Base-by-base conservation (phyloP, 2,797 vertebrate species). In the Falco berigora region DNA sequence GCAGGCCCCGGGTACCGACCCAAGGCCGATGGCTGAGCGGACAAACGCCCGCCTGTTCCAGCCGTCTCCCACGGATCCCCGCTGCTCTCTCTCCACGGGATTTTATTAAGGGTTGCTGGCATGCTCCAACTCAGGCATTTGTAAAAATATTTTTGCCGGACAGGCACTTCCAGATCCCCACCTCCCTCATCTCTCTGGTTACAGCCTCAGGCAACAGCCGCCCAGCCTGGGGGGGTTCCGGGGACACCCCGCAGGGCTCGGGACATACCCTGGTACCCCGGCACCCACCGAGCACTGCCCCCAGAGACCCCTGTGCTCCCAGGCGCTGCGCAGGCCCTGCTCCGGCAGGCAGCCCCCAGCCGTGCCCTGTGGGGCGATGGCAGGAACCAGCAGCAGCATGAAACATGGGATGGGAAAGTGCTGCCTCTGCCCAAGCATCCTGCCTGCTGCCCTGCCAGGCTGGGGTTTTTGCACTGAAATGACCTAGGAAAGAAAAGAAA, bases 21-120 rank as follows among this genome's bases (percentile, higher is more conserved):
- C 40, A 6, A 12, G 9, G 38, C 38, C 66, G 56, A 0, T 0
- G 10, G 42, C 59, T 34, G 14, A 17, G 27, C 5, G 22, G 24
- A 55, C 55, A 59, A 69, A 71, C 2, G 30, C 4, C 38, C 3
- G 1, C 25, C 72, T 14, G 0, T 47, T 67, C 63, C 78, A 46
- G 8, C 23, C 8, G 1, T 22, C 92, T 62, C 63, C 72, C 56
- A 14, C 24, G 1, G 50, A 62, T 40, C 38, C 9, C 34, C 64
- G 82, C 82, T 74, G 64, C 88, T 46, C 55, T 30, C 59, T 44
- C 40, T 25, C 91, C 21, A 1, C 3, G 25, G 52, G 30, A 24
- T 28, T 53, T 47, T 46, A 56, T 27, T 10, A 32, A 32, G 9
- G 53, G 30, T 4, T 38, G 69, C 17, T 63, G 73, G 67, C 69